A percentile compares a stretch with the other conserved stretches of the same genome.
Evolutionary conservation across 2,888 invertebrate genomes (phyloP).

Genomic region (Rhodophaea formosa): DNA sequence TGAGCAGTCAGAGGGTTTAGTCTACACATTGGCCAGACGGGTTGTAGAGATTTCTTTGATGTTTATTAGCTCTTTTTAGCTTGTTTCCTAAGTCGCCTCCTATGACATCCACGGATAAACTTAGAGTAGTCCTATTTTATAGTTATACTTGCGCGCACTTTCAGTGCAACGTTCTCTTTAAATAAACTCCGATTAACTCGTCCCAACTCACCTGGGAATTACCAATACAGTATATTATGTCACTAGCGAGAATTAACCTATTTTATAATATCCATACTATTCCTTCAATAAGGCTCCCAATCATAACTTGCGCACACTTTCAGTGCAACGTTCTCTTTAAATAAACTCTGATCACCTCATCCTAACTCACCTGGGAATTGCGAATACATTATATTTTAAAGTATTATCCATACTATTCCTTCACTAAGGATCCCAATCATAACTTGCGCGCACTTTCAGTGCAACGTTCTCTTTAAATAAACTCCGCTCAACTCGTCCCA

Average conservation of each 20-base stretch:
- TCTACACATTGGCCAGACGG: no score
- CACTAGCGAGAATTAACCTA: not conserved
- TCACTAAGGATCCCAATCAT: constrained; percentile 57
- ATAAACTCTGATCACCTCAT: constrained; percentile 41
- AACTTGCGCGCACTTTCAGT: constrained; percentile 57
- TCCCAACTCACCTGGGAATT: constrained; percentile 25
- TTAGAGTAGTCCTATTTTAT: no score
- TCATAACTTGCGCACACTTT: constrained; percentile 65
- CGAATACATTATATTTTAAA: constrained; percentile 7
- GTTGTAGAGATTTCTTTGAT: no score
- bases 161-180: constrained; percentile 44
- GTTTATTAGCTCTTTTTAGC: no score
- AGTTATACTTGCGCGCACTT: constrained; percentile 65
- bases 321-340: constrained; percentile 45
- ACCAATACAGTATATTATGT: no score
- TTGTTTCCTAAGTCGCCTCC: no score
- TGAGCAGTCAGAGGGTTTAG: no score
- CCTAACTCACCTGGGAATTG: constrained; percentile 25
- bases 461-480: constrained; percentile 50
- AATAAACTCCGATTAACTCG: constrained; percentile 44
- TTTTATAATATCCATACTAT: constrained; percentile 34
- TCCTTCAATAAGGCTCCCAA: constrained; percentile 47
- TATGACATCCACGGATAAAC: no score
- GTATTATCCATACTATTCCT: constrained; percentile 36
- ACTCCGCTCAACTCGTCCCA: constrained; percentile 32